Evolutionary conservation across 2,888 invertebrate species (phyloP).

Genomic region (Ophraella communa): DNA sequence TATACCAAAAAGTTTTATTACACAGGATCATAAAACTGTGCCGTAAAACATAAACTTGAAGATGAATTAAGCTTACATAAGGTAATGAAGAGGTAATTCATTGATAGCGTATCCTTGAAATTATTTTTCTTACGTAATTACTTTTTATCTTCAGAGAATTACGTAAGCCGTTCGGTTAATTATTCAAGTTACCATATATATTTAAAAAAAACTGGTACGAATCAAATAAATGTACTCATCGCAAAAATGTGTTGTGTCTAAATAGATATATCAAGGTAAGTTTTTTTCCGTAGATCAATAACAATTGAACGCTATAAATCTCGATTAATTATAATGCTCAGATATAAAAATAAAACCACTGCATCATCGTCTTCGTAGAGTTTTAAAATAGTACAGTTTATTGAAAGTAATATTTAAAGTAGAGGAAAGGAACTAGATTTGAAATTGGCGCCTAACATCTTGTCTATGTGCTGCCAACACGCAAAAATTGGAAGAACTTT

Average conservation of each 20-base stretch:
- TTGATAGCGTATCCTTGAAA: neutral
- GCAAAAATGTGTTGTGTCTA: neutral
- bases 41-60: neutral
- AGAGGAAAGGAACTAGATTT: too few species aligned
- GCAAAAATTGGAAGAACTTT: too few species aligned
- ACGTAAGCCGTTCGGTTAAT: neutral
- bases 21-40: too few species aligned
- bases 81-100: too few species aligned
- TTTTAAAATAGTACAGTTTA: neutral
- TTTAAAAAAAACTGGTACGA: neutral
- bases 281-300: neutral
- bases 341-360: neutral
- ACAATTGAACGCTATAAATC: neutral
- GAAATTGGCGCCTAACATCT: too few species aligned
- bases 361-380: neutral
- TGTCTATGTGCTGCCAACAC: too few species aligned
- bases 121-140: neutral
- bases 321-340: neutral
- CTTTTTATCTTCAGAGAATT: too few species aligned
- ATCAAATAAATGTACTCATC: neutral
- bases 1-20: too few species aligned
- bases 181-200: neutral
- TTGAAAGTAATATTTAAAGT: too few species aligned
- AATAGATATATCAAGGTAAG: neutral
- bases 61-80: too few species aligned